Base-by-base conservation (phyloP, 1,140 invertebrate species). In the Drosophila asahinai region DNA sequence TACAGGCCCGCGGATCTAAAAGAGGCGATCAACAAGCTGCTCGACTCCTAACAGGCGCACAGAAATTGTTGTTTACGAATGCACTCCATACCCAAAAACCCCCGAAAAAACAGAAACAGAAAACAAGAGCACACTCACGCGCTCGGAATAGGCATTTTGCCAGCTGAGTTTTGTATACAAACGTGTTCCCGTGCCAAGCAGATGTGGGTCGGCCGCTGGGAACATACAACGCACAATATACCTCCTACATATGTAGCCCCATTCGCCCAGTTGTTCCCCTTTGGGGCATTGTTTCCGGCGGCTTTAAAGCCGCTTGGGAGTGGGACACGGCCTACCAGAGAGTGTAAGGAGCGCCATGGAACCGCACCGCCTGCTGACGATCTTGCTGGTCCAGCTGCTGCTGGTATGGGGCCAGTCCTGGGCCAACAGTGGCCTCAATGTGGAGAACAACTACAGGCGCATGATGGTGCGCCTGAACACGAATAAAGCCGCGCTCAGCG, bases 1-100 rank as follows among this genome's bases (percentile, higher is more conserved):
- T 98, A 96, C 83, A 92, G 93, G 60, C 96, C 97, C 47, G 45
- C 70, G 9, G 65, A 83, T 48, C 66, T 93, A 22, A 90, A 90
- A 60, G 79, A 61, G 45, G 81, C 87, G 51, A 92, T 93, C 59
- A 81, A 48, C 60, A 84, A 80, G 58, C 59, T 92, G 58, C 76
- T 81, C 38, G 62, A 82, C n/a, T 75, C 82, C 61, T 92, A 91
- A 92, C 86, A 76, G 72, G 47, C 48, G 51, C 60, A 60, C 65
- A 71, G 61, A 65, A 73, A 36, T 60, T 71, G 74, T 76, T 74
- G 51, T 78, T 78, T 71, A 79, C 76, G 30, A 57, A 79, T 79
- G 76, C 77, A 79, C 77, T 79, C 75, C 76, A 79, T 75, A 63
- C 33, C 70, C 42, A 30, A 6, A 27, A 25, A 25, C 22, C 48